These are phyloP conservation scores for Sinella curviseta DNA, from an alignment of 1,140 invertebrate species.

Conservation along the genomic window DNA sequence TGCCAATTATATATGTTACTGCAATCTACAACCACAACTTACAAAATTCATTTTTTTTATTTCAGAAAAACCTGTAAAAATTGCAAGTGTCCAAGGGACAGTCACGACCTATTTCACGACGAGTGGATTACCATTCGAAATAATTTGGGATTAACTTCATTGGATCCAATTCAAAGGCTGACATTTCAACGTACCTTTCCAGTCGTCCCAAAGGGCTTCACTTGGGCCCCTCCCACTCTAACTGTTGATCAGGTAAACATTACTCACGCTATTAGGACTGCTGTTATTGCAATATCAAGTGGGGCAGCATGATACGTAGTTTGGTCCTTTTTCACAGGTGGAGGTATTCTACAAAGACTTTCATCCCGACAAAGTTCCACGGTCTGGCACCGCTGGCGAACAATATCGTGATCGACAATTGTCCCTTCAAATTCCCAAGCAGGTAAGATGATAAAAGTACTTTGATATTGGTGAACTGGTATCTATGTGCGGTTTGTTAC, in stretches of 20 bases:
- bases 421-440: conserved; percentile 86
- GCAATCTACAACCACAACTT: too few species aligned
- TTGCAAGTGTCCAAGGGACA: conserved; percentile 82
- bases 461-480: too few species aligned
- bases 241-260: conserved; percentile 61
- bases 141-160: conserved; percentile 67
- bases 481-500: not conserved
- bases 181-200: not conserved
- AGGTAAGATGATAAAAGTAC: conserved; percentile 54
- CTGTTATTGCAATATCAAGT: not conserved
- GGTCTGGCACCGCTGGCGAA: conserved; percentile 73
- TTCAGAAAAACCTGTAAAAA: conserved; percentile 79
- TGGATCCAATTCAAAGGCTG: conserved; percentile 49
- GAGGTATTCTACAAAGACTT: conserved; percentile 44
- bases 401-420: conserved; percentile 77
- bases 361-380: conserved; percentile 70
- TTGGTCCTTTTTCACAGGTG: conserved; percentile 38
- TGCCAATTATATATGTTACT: too few species aligned
- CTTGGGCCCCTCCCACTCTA: conserved; percentile 80
- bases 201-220: conserved; percentile 61
- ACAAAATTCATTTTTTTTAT: too few species aligned
- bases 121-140: conserved; percentile 79
- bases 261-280: not conserved
- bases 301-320: not conserved
- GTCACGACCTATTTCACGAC: conserved; percentile 83